Base-by-base conservation (phyloP, 2,888 invertebrate genomes). In the Temnothorax rugatulus region DNA sequence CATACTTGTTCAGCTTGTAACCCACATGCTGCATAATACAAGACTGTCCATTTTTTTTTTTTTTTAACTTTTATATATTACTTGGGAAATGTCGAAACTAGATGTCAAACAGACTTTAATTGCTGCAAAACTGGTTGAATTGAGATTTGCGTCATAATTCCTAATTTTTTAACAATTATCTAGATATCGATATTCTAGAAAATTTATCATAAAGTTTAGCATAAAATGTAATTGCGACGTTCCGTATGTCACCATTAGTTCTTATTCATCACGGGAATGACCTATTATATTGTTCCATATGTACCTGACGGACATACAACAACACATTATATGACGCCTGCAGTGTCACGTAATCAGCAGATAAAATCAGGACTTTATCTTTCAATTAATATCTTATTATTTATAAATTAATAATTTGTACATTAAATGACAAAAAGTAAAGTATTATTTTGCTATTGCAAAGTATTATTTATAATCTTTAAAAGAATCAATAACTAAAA, bases 301-400 rank as follows among this genome's bases (percentile, higher is more conserved):
- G n/a, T 99, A 91, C 99, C 99, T 0, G 99, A 99, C 95, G 99
- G 99, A 68, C 98, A 98, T 93, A 96, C 97, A 38, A 98, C 98
- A 94, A 96, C 96, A 95, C 97, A 97, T 54, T 29, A 86, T 52
- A 82, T 64, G 38, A 41, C 21, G 3, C 8, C 75, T 61, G 41
- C 21, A 29, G 18, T 11, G 38, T 21, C 25, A 21, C 74, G 68
- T 44, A 15, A 71, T 66, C 76, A 50, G 25, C 25, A 44, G 38
- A 81, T 52, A 66, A 92, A 89, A 91, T 94, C 8, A 71, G 1
- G 25, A 18, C 13, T 71, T 50, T 69, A 1, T 50, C n/a, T 21
- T 7, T 11, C 1, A 74, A 44, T 44, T 29, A 74, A 4, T 15
- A 29, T 41, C 18, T 41, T 41, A 59, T 74, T 74, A 74, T 74